Evolutionary conservation across 2,888 invertebrate genomes (phyloP), one percentile per base, ranked within the genome.

Genomic region (Nymphalis urticae): DNA sequence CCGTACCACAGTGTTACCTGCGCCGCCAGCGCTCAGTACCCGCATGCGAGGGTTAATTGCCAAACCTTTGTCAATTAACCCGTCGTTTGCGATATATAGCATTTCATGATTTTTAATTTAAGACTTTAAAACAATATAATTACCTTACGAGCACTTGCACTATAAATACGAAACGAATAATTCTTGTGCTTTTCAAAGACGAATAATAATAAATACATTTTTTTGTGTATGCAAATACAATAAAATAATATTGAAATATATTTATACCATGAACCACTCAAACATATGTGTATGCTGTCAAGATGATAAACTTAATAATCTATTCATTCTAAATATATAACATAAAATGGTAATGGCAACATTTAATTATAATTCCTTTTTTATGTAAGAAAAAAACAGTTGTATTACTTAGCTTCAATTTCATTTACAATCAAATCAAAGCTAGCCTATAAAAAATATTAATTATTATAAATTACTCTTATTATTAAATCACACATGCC

Each of bases 1-100:
- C 84, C 86, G 85, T 83, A 80, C 85, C 74, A 75, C 76, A 76
- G 75, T 76, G 77, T 79, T 74, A 83, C 82, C 82, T 82, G 80
- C 84, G 82, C 85, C 85, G 85, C 81, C 77, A 83, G 70, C 73
- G 69, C 73, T 70, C 73, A 74, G 74, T 74, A 75, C 75, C 74
- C 76, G 75, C 75, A 62, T 54, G 66, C 67, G 73, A 71, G 73
- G 72, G 75, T 71, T 79, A 79, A 85, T 84, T 85, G 86, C 84
- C 63, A 48, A 51, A 13, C 50, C 10, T 64, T 32, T 62, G 80
- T 84, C 88, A 86, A 84, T 84, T 79, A 81, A 76, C 85, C 85
- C 85, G 7, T 77, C 85, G 79, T 62, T 58, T 59, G 65, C 27
- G 54, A 32, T 56, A 32, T 17, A 27, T 42, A 42, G 10, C 27